Evolutionary conservation across 2,113 vertebrate species (phyloP).

Genomic region (Datnioides undecimradiatus): DNA sequence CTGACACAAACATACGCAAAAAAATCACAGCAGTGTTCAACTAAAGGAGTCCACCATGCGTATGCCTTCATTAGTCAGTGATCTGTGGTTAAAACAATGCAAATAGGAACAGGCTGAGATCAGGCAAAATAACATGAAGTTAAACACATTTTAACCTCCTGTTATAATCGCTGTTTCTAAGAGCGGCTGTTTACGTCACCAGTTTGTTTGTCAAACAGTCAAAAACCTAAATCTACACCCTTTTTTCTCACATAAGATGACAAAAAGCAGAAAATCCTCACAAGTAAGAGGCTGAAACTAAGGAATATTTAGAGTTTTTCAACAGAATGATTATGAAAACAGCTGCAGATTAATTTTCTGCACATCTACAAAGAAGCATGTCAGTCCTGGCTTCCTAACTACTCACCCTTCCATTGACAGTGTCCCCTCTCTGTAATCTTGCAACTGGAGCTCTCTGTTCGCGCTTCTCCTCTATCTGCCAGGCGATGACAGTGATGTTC

Average conservation of each 20-base stretch:
- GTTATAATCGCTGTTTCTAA: too few relatives aligned
- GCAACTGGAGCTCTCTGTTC: conserved; percentile 90
- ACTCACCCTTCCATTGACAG: conserved; percentile 93
- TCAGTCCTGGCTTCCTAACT: not conserved
- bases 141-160: not conserved
- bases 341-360: not conserved
- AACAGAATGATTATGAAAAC: not conserved
- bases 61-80: not conserved
- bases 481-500: conserved; percentile 96
- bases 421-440: conserved; percentile 88
- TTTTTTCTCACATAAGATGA: not conserved
- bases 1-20: conserved; percentile 71
- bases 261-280: not conserved
- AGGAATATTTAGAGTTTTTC: not conserved
- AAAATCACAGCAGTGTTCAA: not conserved
- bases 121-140: not conserved
- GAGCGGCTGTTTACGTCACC: too few relatives aligned
- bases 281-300: not conserved
- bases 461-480: conserved; percentile 96
- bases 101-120: not conserved
- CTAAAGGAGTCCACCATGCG: not conserved
- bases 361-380: too few relatives aligned
- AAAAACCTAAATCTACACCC: too few relatives aligned
- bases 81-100: not conserved
- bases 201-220: too few relatives aligned